Conservation (phyloP, 2,797 vertebrate species). For the Melopsittacus undulatus region DNA sequence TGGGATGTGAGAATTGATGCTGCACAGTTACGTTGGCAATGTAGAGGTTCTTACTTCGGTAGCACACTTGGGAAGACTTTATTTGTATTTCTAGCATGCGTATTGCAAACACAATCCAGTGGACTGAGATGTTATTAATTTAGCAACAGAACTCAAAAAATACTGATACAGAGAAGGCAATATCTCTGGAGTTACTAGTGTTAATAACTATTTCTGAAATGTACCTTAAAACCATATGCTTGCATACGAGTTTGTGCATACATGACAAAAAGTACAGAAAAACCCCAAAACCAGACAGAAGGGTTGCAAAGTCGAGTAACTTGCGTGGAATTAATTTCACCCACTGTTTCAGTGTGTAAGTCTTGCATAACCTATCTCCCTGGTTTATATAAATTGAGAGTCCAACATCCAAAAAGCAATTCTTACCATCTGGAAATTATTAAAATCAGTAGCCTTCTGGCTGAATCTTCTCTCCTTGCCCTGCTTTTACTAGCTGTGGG, state of each 20-base stretch:
- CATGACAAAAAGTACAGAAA: background rate
- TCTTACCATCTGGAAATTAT: slow-evolving; percentile 3
- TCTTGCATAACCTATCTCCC: slow-evolving; percentile 6
- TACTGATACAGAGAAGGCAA: background rate
- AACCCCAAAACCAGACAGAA: background rate
- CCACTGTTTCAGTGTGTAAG: background rate
- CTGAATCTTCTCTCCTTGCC: background rate
- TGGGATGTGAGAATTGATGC: slow-evolving; percentile 68
- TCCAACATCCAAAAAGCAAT: background rate
- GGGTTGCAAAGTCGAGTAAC: background rate
- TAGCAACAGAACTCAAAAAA: background rate
- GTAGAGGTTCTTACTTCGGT: slow-evolving; percentile 43
- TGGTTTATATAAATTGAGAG: background rate
- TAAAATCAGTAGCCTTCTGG: slow-evolving; percentile 10
- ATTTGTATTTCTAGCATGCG: background rate
- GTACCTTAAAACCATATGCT: background rate
- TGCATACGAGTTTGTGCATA: background rate
- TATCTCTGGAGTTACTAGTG: background rate
- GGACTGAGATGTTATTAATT: background rate
- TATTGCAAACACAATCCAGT: background rate
- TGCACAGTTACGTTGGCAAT: slow-evolving; percentile 35
- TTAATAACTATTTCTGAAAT: background rate
- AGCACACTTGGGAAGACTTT: slow-evolving; percentile 12
- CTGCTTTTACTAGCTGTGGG: background rate
- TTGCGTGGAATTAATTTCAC: slow-evolving; percentile 32